These are phyloP conservation scores for Dysdera silvatica DNA, from an alignment of 1,140 invertebrate genomes.

Conservation along the genomic window DNA sequence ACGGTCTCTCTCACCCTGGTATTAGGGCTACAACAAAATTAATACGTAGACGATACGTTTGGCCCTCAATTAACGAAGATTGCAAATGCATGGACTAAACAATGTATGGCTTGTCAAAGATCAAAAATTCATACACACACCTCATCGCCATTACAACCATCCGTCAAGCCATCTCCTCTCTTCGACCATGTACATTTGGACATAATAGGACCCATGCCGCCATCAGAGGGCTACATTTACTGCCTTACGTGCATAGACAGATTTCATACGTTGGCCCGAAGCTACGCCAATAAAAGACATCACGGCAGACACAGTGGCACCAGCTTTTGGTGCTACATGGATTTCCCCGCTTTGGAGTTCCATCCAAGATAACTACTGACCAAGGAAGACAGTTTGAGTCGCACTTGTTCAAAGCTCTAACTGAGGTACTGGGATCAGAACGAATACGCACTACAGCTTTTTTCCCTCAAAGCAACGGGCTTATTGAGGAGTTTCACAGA, in stretches of 20 bases:
- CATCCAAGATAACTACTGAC: conserved; percentile 39
- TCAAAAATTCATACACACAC: conserved; percentile 26
- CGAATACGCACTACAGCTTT: conserved; percentile 11
- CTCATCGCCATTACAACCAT: conserved; percentile 9
- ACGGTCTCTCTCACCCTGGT: conserved; percentile 20
- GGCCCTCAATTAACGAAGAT: conserved; percentile 15
- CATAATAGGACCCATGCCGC: conserved; percentile 41
- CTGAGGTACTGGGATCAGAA: conserved; percentile 9
- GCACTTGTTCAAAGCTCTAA: conserved; percentile 35
- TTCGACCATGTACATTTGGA: conserved; percentile 46
- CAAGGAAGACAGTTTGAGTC: conserved; percentile 45
- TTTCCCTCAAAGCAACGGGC: conserved; percentile 40
- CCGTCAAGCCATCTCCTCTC: not conserved
- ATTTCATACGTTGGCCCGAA: conserved; percentile 45
- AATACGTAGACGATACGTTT: conserved; percentile 5
- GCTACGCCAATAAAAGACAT: conserved; percentile 41
- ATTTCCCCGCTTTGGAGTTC: conserved; percentile 39
- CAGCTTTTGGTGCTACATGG: conserved; percentile 39
- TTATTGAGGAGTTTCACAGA: conserved; percentile 43
- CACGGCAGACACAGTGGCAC: conserved; percentile 40
- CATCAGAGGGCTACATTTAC: conserved; percentile 39
- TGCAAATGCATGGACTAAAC: not conserved
- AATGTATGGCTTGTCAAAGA: conserved; percentile 18
- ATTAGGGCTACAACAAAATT: conserved; percentile 2
- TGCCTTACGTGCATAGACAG: conserved; percentile 45